Evolutionary conservation across 2,888 invertebrate genomes (phyloP).

Genomic region (Alloplasta piceator): DNA sequence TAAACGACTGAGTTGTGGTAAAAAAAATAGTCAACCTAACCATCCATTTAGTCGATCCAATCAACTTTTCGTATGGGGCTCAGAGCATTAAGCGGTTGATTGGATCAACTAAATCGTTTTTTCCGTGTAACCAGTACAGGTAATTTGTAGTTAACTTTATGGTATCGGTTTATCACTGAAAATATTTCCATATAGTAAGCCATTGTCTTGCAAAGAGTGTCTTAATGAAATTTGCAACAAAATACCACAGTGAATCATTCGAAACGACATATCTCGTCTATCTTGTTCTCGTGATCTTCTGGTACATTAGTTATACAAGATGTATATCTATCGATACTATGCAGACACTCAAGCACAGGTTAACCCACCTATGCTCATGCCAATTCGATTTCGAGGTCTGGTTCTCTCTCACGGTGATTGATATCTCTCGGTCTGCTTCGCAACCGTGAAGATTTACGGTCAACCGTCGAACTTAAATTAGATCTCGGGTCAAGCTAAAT

Average conservation of each 20-base stretch:
- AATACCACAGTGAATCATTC: not conserved
- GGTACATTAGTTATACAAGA: not conserved
- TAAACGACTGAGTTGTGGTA: too few species aligned
- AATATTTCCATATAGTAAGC: too few species aligned
- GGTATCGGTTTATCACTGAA: too few species aligned
- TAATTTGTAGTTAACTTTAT: not conserved
- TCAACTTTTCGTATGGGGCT: too few species aligned
- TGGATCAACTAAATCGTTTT: too few species aligned
- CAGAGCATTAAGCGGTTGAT: too few species aligned
- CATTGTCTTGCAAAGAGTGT: too few species aligned
- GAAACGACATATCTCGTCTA: not conserved
- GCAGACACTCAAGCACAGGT: constrained; percentile 9
- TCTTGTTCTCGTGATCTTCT: not conserved
- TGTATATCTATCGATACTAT: constrained; percentile 3
- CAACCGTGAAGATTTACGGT: constrained; percentile 62
- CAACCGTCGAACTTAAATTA: constrained; percentile 52
- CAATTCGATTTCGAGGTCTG: constrained; percentile 60
- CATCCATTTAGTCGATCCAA: too few species aligned
- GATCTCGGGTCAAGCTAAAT: constrained; percentile 41
- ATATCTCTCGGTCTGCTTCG: constrained; percentile 59
- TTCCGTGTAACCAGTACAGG: too few species aligned
- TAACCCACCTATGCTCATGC: constrained; percentile 50
- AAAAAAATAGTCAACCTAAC: too few species aligned
- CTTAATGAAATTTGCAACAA: not conserved
- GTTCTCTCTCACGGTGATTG: constrained; percentile 58